Evolutionary conservation across 2,888 invertebrate genomes (phyloP).

Genomic region (Pandemis corylana): DNA sequence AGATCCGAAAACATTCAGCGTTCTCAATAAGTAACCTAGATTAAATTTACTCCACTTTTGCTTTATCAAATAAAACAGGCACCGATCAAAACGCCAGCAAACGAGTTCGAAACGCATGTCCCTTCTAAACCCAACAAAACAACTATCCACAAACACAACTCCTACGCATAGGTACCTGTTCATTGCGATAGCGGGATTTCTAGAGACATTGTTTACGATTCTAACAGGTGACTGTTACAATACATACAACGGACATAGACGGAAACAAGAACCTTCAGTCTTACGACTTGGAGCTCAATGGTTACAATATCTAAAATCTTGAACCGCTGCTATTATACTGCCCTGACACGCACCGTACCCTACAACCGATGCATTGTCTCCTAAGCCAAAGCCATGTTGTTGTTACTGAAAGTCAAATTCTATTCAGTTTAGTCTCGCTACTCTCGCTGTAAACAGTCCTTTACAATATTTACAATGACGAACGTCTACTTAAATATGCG

Average conservation of each 20-base stretch:
- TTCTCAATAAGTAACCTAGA: neutral
- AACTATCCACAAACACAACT: constrained; percentile 40
- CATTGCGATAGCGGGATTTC: constrained; percentile 65
- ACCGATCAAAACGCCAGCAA: constrained; percentile 19
- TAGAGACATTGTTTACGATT: constrained; percentile 68
- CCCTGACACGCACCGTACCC: constrained; percentile 33
- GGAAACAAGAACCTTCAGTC: constrained; percentile 19
- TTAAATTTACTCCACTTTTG: neutral
- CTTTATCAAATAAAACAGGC: neutral
- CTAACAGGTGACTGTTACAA: constrained; percentile 69
- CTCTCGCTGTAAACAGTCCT: constrained; percentile 21
- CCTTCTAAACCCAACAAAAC: constrained; percentile 18
- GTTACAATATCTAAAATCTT: constrained; percentile 2
- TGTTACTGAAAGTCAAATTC: constrained; percentile 35
- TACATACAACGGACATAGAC: constrained; percentile 51
- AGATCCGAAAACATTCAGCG: neutral
- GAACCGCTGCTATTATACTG: constrained; percentile 10
- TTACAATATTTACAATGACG: constrained; percentile 29
- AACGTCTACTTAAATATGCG: constrained; percentile 10
- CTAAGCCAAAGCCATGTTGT: constrained; percentile 35
- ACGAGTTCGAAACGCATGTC: constrained; percentile 23
- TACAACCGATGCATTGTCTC: constrained; percentile 33
- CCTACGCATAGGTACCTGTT: constrained; percentile 51
- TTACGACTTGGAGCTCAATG: constrained; percentile 11
- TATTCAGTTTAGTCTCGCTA: constrained; percentile 25